Evolutionary conservation across 2,888 invertebrate species (phyloP).

Genomic region (Latheticus oryzae): DNA sequence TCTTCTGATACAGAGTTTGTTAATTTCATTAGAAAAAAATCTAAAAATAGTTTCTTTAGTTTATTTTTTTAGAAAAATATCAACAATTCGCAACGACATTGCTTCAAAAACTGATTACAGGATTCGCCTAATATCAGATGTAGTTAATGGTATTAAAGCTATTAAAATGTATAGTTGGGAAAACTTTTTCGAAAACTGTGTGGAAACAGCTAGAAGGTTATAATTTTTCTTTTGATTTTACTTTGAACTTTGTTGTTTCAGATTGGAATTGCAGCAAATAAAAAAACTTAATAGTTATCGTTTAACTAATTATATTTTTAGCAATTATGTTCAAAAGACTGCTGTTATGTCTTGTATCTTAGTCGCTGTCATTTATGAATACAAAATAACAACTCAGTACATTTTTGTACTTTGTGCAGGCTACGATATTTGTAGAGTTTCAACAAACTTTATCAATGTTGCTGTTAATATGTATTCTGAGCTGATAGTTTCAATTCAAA

Average conservation of each 20-base stretch:
- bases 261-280: background rate
- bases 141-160: constrained; percentile 6
- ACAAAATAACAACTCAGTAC: background rate
- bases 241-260: background rate
- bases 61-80: background rate
- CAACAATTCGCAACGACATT: background rate
- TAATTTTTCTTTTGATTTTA: background rate
- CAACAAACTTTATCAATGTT: background rate
- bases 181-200: background rate
- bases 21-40: too few species aligned
- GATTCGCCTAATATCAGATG: background rate
- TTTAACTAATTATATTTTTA: background rate
- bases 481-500: background rate
- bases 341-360: constrained; percentile 1
- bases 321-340: background rate
- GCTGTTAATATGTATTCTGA: background rate
- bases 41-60: background rate
- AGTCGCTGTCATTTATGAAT: too few species aligned
- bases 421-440: background rate
- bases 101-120: constrained; percentile 6
- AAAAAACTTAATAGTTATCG: background rate
- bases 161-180: constrained; percentile 10
- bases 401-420: background rate
- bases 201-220: background rate
- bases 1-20: too few species aligned